These are phyloP conservation scores for Caretta caretta DNA, from an alignment of 2,113 vertebrate species.

Conservation along the genomic window DNA sequence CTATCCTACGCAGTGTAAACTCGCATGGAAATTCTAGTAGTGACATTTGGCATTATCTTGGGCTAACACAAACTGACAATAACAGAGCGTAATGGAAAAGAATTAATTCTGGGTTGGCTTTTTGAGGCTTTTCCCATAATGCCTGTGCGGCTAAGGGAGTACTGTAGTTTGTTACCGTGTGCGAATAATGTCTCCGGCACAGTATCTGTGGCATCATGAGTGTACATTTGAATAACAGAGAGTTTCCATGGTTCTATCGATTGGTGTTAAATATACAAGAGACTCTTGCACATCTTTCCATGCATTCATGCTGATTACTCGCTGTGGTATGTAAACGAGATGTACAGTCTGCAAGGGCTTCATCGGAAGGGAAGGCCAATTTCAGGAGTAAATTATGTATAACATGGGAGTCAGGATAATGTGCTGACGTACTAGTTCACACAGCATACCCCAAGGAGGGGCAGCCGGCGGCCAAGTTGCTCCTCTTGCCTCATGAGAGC, in stretches of 20 bases:
- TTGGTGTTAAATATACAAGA: neutral
- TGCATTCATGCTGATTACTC: rapidly evolving
- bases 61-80: neutral
- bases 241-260: neutral
- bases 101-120: neutral
- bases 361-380: neutral
- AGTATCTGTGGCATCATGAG: rapidly evolving
- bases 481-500: neutral
- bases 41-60: neutral
- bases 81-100: neutral
- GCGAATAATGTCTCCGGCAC: rapidly evolving
- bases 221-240: neutral
- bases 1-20: neutral
- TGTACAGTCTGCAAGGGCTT: neutral
- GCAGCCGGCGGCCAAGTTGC: neutral
- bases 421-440: neutral
- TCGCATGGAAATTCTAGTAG: neutral
- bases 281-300: rapidly evolving
- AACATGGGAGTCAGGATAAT: neutral
- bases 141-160: neutral
- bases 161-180: too few relatives aligned
- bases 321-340: rapidly evolving
- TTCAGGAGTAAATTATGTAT: neutral
- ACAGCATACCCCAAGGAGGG: neutral
- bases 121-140: neutral